A percentile compares a stretch with the other conserved stretches of the same genome.
Conservation (phyloP, 1,140 invertebrate species). For the Lucilia sericata region DNA sequence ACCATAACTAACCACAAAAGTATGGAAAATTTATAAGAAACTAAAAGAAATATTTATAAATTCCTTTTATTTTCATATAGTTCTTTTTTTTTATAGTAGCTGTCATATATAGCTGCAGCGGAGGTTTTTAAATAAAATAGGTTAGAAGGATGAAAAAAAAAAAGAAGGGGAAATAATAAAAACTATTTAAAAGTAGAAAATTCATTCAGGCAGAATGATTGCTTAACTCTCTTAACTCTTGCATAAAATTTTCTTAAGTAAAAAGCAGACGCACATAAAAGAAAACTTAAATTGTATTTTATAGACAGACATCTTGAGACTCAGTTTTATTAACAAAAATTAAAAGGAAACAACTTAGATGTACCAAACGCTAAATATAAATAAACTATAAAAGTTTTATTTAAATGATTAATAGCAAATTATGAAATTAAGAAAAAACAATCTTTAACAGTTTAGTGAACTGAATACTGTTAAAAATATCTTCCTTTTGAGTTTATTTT, state of each 20-base stretch:
- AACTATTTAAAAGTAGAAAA: background rate
- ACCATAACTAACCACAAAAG: conserved; percentile 14
- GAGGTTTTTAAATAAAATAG: too few relatives aligned
- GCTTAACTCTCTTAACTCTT: conserved; percentile 1
- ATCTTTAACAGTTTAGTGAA: background rate
- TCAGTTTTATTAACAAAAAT: background rate
- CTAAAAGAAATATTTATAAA: background rate
- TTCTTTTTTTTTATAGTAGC: too few relatives aligned
- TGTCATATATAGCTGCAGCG: too few relatives aligned
- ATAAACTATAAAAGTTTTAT: background rate
- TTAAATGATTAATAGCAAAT: background rate
- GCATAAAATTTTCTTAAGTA: background rate
- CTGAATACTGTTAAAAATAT: background rate
- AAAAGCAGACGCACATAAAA: background rate
- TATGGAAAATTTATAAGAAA: background rate
- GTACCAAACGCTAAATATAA: background rate
- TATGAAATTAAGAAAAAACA: background rate
- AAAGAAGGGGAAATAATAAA: too few relatives aligned
- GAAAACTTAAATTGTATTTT: background rate
- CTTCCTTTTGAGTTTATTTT: too few relatives aligned
- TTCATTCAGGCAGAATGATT: conserved; percentile 15
- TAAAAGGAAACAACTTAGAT: background rate
- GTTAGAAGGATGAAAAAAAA: too few relatives aligned
- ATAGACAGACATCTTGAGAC: background rate
- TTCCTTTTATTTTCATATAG: too few relatives aligned